These are phyloP conservation scores for Hylaea fasciaria DNA, from an alignment of 2,888 invertebrate species.

Conservation along the genomic window DNA sequence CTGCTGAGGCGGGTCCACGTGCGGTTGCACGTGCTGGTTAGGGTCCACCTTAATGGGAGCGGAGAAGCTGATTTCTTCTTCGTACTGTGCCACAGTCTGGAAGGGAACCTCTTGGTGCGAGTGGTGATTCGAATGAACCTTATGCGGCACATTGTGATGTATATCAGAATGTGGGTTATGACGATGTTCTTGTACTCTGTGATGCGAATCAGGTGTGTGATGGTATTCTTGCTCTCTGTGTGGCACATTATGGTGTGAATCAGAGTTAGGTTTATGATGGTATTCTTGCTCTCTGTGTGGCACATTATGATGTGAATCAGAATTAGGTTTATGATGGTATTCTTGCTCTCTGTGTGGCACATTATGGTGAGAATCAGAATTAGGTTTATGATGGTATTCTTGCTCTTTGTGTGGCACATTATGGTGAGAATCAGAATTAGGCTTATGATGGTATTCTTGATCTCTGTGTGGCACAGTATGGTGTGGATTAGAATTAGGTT, in stretches of 20 bases:
- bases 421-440: slow-evolving; percentile 35
- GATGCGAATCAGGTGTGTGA: slow-evolving; percentile 27
- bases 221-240: slow-evolving; percentile 21
- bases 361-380: slow-evolving; percentile 35
- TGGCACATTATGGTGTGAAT: slow-evolving; percentile 35
- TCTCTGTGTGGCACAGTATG: slow-evolving; percentile 30
- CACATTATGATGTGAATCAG: slow-evolving; percentile 36
- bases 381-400: slow-evolving; percentile 35
- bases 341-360: slow-evolving; percentile 33
- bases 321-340: slow-evolving; percentile 34
- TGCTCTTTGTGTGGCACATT: slow-evolving; percentile 35
- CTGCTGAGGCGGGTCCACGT: slow-evolving; percentile 41
- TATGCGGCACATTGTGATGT: slow-evolving; percentile 25
- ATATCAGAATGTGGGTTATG: slow-evolving; percentile 12
- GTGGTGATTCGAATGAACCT: slow-evolving; percentile 33
- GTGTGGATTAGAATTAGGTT: slow-evolving; percentile 31
- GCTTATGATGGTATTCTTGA: slow-evolving; percentile 35
- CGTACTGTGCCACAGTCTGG: slow-evolving; percentile 62
- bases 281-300: slow-evolving; percentile 36
- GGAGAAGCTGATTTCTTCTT: slow-evolving; percentile 63
- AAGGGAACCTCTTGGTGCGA: slow-evolving; percentile 43
- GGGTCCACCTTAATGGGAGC: slow-evolving; percentile 66
- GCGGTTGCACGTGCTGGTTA: slow-evolving; percentile 57
- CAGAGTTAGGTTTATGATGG: slow-evolving; percentile 32
- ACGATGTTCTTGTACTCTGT: slow-evolving; percentile 30